phyloP scores from a whole-genome alignment of 2,113 vertebrate genomes.

The Leptodactylus fuscus region DNA sequence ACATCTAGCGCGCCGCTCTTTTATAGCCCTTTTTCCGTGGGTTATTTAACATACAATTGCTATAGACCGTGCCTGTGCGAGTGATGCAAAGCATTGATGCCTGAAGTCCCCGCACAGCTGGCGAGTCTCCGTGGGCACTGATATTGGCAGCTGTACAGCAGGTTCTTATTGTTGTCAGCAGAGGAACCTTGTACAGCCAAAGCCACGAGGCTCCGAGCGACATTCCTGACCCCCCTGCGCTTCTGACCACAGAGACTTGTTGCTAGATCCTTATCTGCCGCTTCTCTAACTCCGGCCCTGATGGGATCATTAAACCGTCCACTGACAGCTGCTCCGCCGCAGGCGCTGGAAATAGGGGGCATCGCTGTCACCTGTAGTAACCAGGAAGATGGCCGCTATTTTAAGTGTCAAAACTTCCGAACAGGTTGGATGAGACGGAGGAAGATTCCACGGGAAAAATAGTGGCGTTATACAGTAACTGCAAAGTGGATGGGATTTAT shows the following conservation, averaged over 20 bases:
- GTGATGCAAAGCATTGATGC: not conserved
- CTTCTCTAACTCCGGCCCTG: not conserved
- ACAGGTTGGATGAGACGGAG: too few species aligned
- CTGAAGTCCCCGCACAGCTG: not conserved
- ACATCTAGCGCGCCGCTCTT: too few species aligned
- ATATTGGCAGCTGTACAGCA: not conserved
- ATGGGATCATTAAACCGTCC: not conserved
- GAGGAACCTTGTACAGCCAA: not conserved
- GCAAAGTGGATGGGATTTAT: too few species aligned
- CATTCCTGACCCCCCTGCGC: not conserved
- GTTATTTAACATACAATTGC: not conserved
- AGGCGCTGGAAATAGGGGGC: not conserved
- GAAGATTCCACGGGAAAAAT: too few species aligned
- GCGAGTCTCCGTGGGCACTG: not conserved
- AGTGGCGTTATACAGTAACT: too few species aligned
- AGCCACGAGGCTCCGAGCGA: not conserved
- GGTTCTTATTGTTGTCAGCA: slow-evolving; percentile 8
- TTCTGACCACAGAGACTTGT: slow-evolving; percentile 7
- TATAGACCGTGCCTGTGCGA: not conserved
- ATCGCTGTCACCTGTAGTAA: not conserved
- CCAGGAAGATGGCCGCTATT: too few species aligned
- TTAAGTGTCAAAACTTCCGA: too few species aligned
- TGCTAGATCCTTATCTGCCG: not conserved
- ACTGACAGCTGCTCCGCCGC: not conserved
- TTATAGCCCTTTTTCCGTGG: not conserved